phyloP scores from a whole-genome alignment of 2,113 vertebrate genomes.

The Myocastor coypus region DNA sequence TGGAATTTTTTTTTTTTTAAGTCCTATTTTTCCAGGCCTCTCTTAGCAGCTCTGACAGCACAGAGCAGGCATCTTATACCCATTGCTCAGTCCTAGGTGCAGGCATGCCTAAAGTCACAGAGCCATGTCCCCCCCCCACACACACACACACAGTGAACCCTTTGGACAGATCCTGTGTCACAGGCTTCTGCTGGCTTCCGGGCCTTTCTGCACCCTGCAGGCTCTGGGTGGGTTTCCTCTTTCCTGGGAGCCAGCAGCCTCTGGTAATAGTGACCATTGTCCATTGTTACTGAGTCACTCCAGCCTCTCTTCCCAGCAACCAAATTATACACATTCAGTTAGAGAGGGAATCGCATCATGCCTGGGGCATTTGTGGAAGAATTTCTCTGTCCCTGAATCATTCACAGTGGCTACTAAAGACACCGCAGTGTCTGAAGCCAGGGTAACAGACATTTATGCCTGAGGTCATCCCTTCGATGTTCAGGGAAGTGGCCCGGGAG shows the following conservation, averaged over 20 bases:
- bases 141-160: neutral
- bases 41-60: neutral
- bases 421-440: neutral
- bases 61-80: neutral
- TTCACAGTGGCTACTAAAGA: neutral
- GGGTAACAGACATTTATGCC: neutral
- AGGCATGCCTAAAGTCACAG: neutral
- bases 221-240: neutral
- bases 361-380: constrained; percentile 44
- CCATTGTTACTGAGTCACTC: constrained; percentile 4
- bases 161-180: neutral
- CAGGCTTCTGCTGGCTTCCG: neutral
- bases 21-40: neutral
- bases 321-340: constrained; percentile 27
- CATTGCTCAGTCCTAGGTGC: neutral
- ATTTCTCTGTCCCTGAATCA: constrained; percentile 48
- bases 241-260: neutral
- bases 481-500: neutral
- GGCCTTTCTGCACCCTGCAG: neutral
- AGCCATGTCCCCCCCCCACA: neutral
- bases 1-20: neutral
- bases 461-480: neutral
- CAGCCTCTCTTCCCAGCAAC: constrained; percentile 7
- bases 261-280: constrained; percentile 5
- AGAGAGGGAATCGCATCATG: constrained; percentile 6